Conservation (phyloP, 2,888 invertebrate species). For the Pegoplata infirma region DNA sequence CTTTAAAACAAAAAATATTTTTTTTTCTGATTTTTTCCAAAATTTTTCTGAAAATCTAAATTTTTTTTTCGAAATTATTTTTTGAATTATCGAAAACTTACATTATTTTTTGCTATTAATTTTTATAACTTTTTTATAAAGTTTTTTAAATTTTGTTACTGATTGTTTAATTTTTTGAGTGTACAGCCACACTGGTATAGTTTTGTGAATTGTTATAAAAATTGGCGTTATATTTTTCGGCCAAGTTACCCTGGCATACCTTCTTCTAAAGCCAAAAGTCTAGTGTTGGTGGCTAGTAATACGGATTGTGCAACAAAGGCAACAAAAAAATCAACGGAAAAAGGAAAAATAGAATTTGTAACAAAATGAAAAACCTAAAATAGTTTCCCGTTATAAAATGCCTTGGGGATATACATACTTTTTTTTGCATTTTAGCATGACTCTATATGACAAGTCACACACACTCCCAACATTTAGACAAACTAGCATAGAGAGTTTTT, state of each 20-base stretch:
- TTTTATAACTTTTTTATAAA: no score
- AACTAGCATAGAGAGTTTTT: constrained; percentile 39
- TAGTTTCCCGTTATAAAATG: constrained; percentile 59
- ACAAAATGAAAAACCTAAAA: constrained; percentile 35
- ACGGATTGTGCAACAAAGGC: neutral
- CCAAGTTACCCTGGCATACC: neutral
- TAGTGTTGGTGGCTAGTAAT: neutral
- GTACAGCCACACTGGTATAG: no score
- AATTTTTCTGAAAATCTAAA: no score
- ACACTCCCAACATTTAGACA: constrained; percentile 31
- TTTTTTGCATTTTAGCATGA: constrained; percentile 38
- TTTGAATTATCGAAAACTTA: no score
- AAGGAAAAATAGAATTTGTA: constrained; percentile 19
- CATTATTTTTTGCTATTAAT: no score
- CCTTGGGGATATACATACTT: constrained; percentile 54
- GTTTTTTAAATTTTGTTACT: no score
- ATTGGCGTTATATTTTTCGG: no score
- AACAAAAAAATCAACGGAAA: constrained; percentile 23
- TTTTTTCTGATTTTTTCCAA: no score
- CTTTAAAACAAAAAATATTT: no score
- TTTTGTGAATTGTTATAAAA: no score
- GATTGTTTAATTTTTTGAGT: no score
- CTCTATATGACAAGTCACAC: constrained; percentile 48
- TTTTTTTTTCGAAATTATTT: no score
- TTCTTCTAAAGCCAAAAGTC: neutral